Evolutionary conservation across 2,113 vertebrate genomes (phyloP).

Genomic region (Brachyhypopomus occidentalis): DNA sequence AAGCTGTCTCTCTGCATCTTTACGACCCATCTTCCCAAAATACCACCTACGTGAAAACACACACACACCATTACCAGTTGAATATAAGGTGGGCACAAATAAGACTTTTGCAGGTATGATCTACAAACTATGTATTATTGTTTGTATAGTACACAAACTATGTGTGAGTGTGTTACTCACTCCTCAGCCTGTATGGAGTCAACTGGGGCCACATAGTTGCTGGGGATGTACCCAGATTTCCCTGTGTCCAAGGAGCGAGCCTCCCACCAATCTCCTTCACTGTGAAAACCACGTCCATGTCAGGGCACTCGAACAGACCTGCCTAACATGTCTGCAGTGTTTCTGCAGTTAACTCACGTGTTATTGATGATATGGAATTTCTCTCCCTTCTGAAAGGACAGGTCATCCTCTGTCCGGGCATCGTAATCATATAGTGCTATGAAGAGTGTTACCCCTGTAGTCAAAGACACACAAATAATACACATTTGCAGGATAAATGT

Average conservation of each 20-base stretch:
- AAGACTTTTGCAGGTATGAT: not conserved
- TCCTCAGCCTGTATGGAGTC: constrained; percentile 97
- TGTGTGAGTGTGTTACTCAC: constrained; percentile 74
- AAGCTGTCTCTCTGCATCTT: constrained; percentile 90
- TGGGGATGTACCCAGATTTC: constrained; percentile 88
- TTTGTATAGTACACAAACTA: not conserved
- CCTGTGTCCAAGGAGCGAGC: constrained; percentile 90
- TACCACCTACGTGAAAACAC: constrained; percentile 83
- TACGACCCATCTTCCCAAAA: constrained; percentile 93
- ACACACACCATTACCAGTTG: not conserved
- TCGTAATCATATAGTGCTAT: constrained; percentile 92
- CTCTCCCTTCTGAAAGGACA: constrained; percentile 91
- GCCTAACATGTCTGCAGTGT: not conserved
- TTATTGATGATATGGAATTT: constrained; percentile 98
- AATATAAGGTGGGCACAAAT: not conserved
- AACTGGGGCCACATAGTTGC: constrained; percentile 95
- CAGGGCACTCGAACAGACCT: not conserved
- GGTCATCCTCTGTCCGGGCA: constrained; percentile 90
- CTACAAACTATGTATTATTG: not conserved
- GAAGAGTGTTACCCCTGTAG: constrained; percentile 85
- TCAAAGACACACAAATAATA: constrained; percentile 13
- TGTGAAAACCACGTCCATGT: constrained; percentile 11
- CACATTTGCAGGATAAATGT: not conserved
- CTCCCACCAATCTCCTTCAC: constrained; percentile 98
- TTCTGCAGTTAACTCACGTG: constrained; percentile 71